phyloP scores from a whole-genome alignment of 2,113 vertebrate genomes.

The Petroica traversi region DNA sequence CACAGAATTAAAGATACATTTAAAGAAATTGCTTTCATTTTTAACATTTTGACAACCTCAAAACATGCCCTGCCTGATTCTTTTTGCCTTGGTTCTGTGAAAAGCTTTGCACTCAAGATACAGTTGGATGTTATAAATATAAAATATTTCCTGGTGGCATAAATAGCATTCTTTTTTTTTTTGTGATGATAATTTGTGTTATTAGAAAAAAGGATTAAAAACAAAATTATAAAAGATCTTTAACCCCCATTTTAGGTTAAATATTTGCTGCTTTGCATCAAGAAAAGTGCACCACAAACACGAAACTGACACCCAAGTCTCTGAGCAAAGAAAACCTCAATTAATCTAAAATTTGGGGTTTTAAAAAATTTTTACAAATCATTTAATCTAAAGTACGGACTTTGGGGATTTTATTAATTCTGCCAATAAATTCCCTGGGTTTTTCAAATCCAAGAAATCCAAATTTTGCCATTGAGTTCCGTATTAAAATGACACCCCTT shows the following conservation, averaged over 20 bases:
- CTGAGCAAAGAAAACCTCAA: fast-evolving
- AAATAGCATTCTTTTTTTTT: not conserved
- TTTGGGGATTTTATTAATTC: not conserved
- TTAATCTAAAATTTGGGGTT: not conserved
- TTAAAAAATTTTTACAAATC: too few species aligned
- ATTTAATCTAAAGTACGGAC: not conserved
- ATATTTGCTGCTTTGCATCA: not conserved
- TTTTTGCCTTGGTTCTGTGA: not conserved
- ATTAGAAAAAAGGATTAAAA: not conserved
- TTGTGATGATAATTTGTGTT: not conserved
- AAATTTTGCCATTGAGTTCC: not conserved
- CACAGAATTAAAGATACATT: not conserved
- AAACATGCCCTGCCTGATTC: fast-evolving
- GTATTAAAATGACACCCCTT: not conserved
- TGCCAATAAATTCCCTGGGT: not conserved
- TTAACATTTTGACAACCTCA: not conserved
- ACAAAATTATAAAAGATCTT: fast-evolving
- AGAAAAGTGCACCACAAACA: not conserved
- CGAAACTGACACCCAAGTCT: fast-evolving
- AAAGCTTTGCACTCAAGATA: not conserved
- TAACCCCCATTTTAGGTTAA: not conserved
- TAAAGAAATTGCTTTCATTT: not conserved
- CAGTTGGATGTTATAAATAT: fast-evolving
- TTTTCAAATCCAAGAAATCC: not conserved
- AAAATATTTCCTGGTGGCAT: not conserved